Conservation (phyloP, 2,888 invertebrate species). For the Drosophila demipolita region DNA sequence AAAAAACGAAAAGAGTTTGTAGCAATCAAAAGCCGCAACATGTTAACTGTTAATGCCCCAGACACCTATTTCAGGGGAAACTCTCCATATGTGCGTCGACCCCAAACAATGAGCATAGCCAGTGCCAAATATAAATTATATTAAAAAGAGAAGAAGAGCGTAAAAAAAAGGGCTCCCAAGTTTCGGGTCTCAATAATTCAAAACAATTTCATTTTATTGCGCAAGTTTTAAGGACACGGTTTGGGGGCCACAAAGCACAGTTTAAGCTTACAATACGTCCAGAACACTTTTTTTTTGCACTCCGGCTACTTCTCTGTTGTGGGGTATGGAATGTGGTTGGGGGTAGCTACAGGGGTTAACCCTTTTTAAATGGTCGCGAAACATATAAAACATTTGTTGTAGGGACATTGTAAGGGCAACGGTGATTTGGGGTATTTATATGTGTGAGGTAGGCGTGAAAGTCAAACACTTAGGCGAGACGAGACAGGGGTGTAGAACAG, state of each 20-base stretch:
- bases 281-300: constrained; percentile 54
- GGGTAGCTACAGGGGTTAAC: constrained; percentile 31
- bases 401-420: background rate
- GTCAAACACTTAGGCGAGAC: constrained; percentile 46
- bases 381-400: constrained; percentile 50
- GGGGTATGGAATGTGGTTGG: background rate
- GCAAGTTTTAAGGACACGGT: constrained; percentile 46
- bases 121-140: constrained; percentile 75
- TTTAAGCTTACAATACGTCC: constrained; percentile 64
- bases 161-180: constrained; percentile 38
- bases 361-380: constrained; percentile 59
- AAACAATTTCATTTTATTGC: constrained; percentile 79
- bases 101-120: constrained; percentile 48
- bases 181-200: constrained; percentile 77
- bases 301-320: constrained; percentile 20
- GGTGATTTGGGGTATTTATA: background rate
- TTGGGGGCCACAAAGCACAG: constrained; percentile 56
- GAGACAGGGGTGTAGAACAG: constrained; percentile 15
- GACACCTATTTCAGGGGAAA: constrained; percentile 64
- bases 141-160: constrained; percentile 43
- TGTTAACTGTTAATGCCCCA: constrained; percentile 78
- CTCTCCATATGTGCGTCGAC: constrained; percentile 33
- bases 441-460: constrained; percentile 53
- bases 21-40: constrained; percentile 77
- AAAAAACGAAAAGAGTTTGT: constrained; percentile 54